Percentiles rank a stretch among this genome's conserved stretches.
Evolutionary conservation across 2,888 invertebrate genomes (phyloP).

Genomic region (Alloscopus bannaensis): DNA sequence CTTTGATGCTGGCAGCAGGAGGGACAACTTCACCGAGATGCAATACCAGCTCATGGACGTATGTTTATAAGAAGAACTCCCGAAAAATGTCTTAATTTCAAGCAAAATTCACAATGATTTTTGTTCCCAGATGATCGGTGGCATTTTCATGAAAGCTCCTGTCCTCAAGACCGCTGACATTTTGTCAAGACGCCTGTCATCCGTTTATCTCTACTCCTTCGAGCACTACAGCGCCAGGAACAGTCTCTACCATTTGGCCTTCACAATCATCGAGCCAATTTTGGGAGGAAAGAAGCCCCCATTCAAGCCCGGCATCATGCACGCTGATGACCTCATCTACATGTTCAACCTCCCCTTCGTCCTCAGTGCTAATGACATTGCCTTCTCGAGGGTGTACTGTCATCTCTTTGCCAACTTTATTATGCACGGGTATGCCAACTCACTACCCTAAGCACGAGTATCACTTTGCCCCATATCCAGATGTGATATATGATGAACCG

Average conservation of each 20-base stretch:
- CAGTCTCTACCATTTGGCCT: constrained; percentile 57
- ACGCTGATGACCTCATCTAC: constrained; percentile 69
- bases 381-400: constrained; percentile 45
- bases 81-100: neutral
- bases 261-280: constrained; percentile 39
- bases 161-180: constrained; percentile 66
- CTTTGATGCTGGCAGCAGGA: constrained; percentile 16
- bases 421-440: neutral
- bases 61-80: constrained; percentile 15
- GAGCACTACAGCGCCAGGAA: constrained; percentile 57
- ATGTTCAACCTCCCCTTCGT: constrained; percentile 61
- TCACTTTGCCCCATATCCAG: no score
- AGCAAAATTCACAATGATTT: neutral
- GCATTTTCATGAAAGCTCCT: constrained; percentile 67
- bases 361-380: constrained; percentile 28
- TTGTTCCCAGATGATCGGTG: constrained; percentile 61
- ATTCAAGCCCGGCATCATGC: constrained; percentile 54
- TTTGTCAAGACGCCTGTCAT: constrained; percentile 49
- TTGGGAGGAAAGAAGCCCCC: constrained; percentile 61
- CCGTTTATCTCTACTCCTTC: constrained; percentile 69
- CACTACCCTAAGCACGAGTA: no score
- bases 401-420: constrained; percentile 61
- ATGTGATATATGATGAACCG: neutral
- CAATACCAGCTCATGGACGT: constrained; percentile 55
- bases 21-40: constrained; percentile 49